A percentile compares a stretch with the other conserved stretches of the same genome.
Conservation (phyloP, 2,888 invertebrate genomes). For the Cephus pulcher region DNA sequence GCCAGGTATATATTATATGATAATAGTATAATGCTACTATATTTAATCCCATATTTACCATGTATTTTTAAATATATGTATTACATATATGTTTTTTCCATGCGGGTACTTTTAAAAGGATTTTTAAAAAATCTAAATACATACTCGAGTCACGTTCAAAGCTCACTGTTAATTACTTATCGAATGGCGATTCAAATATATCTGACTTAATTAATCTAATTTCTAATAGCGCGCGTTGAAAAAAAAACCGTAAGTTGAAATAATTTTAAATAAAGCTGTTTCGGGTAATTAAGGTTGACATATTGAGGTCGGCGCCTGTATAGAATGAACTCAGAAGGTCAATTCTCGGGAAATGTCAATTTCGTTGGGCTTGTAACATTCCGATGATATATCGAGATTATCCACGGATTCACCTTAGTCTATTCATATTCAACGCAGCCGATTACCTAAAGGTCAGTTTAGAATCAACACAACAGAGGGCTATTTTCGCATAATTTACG, state of each 20-base stretch:
- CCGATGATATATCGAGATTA: neutral
- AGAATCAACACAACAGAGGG: neutral
- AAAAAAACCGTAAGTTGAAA: neutral
- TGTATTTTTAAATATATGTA: too few relatives aligned
- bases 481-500: neutral
- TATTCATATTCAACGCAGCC: neutral
- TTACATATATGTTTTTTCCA: too few relatives aligned
- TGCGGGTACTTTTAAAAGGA: neutral
- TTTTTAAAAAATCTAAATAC: neutral
- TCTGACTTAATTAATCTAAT: too few relatives aligned
- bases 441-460: neutral
- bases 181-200: too few relatives aligned
- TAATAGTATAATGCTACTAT: too few relatives aligned
- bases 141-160: neutral
- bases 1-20: conserved; percentile 47
- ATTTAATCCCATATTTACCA: too few relatives aligned
- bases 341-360: conserved; percentile 15
- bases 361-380: neutral
- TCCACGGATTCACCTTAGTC: neutral
- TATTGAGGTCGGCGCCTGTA: conserved; percentile 3
- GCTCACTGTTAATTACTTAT: neutral
- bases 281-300: conserved; percentile 17
- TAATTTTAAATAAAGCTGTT: neutral
- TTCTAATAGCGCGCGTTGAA: neutral
- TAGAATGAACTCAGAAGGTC: conserved; percentile 7